Percentiles rank a stretch among this genome's conserved stretches.
Conservation (phyloP, 2,113 vertebrate genomes). For the Noctilio leporinus region DNA sequence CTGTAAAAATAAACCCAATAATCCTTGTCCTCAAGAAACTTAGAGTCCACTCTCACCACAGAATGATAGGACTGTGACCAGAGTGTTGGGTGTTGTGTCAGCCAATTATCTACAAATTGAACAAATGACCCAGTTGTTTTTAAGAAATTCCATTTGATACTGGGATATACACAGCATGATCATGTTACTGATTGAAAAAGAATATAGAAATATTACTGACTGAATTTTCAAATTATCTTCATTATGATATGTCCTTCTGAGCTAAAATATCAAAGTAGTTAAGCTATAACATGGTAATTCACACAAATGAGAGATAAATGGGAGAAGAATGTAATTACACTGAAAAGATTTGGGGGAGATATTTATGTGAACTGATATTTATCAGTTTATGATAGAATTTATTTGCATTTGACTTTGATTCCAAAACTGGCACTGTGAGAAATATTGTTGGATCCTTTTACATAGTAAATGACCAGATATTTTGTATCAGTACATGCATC, state of each 20-base stretch:
- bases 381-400: neutral
- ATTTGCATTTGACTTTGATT: neutral
- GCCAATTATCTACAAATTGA: neutral
- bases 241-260: neutral
- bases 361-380: neutral
- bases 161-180: neutral
- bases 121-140: neutral
- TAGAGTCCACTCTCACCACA: neutral
- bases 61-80: neutral
- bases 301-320: neutral
- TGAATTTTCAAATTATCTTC: neutral
- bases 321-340: neutral
- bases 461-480: neutral
- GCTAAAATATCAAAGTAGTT: neutral
- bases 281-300: neutral
- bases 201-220: neutral
- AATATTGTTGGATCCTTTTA: conserved; percentile 11
- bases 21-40: neutral
- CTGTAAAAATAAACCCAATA: neutral
- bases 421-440: neutral
- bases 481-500: neutral
- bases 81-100: neutral
- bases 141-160: neutral
- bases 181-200: neutral
- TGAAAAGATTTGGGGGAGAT: neutral